Percentiles rank a stretch among this genome's conserved stretches.
phyloP scores from a whole-genome alignment of 2,797 vertebrate genomes.

The Darevskia nairensis region DNA sequence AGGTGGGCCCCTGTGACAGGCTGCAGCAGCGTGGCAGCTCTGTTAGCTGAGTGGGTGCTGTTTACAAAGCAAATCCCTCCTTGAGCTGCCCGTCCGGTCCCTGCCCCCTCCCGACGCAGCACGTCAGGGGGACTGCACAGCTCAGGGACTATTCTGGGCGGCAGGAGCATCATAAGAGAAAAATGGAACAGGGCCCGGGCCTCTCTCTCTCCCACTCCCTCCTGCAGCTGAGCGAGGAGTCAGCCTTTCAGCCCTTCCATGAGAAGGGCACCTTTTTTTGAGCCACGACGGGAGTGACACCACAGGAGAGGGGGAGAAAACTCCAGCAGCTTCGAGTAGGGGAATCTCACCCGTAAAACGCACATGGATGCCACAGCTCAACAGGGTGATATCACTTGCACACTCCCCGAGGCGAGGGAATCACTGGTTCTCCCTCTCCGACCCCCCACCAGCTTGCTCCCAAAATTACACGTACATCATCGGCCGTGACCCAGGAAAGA shows the following conservation, averaged over 20 bases:
- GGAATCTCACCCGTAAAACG: no score
- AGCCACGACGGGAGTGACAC: not conserved
- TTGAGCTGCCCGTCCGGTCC: not conserved
- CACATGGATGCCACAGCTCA: not conserved
- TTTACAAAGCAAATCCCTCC: no score
- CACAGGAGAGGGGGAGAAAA: not conserved
- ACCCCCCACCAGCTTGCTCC: no score
- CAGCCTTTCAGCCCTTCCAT: not conserved
- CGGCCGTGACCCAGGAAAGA: not conserved
- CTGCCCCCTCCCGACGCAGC: not conserved
- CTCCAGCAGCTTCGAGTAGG: constrained; percentile 13
- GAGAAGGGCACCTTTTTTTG: constrained; percentile 35
- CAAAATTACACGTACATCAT: no score
- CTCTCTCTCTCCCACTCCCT: not conserved
- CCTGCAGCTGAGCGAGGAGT: not conserved
- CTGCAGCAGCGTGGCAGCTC: accelerated
- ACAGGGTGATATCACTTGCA: no score
- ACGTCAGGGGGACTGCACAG: not conserved
- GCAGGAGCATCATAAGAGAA: not conserved
- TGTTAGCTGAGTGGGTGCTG: not conserved
- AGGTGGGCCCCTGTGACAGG: not conserved
- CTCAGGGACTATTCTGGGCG: constrained; percentile 37
- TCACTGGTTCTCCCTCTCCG: not conserved
- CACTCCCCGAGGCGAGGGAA: not conserved
- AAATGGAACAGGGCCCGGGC: constrained; percentile 15